Evolutionary conservation across 1,140 invertebrate genomes (phyloP).

Genomic region (Babylonia areolata): DNA sequence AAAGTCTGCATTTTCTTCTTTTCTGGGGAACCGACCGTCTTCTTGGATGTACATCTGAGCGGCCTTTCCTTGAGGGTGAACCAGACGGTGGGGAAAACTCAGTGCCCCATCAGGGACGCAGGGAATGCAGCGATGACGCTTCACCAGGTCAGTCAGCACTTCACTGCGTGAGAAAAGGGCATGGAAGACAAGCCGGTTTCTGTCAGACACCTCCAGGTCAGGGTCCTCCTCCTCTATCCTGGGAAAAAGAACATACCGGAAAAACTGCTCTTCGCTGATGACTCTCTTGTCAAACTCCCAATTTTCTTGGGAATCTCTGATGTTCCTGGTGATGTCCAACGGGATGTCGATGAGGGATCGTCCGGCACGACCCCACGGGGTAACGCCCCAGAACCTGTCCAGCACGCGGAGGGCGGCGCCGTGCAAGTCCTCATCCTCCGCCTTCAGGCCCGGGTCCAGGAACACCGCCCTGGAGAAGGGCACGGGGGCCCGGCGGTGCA

Average conservation of each 20-base stretch:
- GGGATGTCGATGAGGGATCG: neutral
- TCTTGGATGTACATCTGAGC: constrained; percentile 12
- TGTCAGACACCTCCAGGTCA: neutral
- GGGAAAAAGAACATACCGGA: neutral
- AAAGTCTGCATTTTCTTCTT: neutral
- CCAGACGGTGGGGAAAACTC: neutral
- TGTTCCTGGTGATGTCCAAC: neutral
- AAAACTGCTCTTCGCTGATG: constrained; percentile 3
- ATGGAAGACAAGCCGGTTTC: constrained; percentile 17
- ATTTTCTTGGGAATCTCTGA: neutral
- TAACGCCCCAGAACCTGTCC: neutral
- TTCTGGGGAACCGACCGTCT: constrained; percentile 35
- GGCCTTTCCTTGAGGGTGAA: constrained; percentile 23
- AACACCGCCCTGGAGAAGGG: neutral
- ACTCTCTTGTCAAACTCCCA: neutral
- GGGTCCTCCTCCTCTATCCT: neutral
- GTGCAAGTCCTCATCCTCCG: neutral
- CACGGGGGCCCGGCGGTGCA: neutral
- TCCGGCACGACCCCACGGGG: neutral
- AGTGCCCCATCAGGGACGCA: constrained; percentile 20
- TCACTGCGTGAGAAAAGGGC: constrained; percentile 1
- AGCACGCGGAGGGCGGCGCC: neutral
- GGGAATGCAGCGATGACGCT: constrained; percentile 14
- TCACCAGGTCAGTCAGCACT: constrained; percentile 1
- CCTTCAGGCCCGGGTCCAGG: neutral